phyloP scores from a whole-genome alignment of 2,888 invertebrate species.

The Linyphia triangularis region DNA sequence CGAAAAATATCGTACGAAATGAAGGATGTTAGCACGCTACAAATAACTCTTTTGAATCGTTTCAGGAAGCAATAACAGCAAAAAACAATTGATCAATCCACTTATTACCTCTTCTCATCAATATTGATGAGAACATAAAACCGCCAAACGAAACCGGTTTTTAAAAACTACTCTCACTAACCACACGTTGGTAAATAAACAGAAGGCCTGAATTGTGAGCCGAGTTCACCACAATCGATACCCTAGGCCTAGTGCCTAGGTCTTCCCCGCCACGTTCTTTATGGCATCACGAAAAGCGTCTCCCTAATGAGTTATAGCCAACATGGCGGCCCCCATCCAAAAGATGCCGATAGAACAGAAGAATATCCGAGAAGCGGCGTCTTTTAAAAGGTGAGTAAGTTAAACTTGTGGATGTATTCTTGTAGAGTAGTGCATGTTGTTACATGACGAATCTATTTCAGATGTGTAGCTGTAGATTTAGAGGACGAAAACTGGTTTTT shows the following conservation, averaged over 20 bases:
- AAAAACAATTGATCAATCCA: neutral
- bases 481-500: slow-evolving; percentile 40
- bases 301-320: slow-evolving; percentile 69
- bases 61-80: too few species aligned
- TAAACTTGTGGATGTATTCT: slow-evolving; percentile 9
- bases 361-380: slow-evolving; percentile 15
- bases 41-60: too few species aligned
- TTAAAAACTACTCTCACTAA: neutral
- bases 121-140: slow-evolving; percentile 52
- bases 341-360: slow-evolving; percentile 32
- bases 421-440: slow-evolving; percentile 4
- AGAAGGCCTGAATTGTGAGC: neutral
- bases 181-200: slow-evolving; percentile 43
- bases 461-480: neutral
- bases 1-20: too few species aligned
- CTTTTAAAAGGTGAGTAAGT: slow-evolving; percentile 47
- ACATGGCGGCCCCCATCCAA: slow-evolving; percentile 69
- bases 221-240: slow-evolving; percentile 9
- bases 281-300: slow-evolving; percentile 31
- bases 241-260: slow-evolving; percentile 3
- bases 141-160: slow-evolving; percentile 55
- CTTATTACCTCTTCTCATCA: slow-evolving; percentile 30
- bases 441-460: neutral
- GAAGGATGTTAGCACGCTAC: too few species aligned
- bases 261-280: slow-evolving; percentile 29